Percentiles rank a stretch among this genome's conserved stretches.
These are phyloP conservation scores for Acrocyrtus sp. DNA, from an alignment of 2,888 invertebrate genomes.

Conservation along the genomic window DNA sequence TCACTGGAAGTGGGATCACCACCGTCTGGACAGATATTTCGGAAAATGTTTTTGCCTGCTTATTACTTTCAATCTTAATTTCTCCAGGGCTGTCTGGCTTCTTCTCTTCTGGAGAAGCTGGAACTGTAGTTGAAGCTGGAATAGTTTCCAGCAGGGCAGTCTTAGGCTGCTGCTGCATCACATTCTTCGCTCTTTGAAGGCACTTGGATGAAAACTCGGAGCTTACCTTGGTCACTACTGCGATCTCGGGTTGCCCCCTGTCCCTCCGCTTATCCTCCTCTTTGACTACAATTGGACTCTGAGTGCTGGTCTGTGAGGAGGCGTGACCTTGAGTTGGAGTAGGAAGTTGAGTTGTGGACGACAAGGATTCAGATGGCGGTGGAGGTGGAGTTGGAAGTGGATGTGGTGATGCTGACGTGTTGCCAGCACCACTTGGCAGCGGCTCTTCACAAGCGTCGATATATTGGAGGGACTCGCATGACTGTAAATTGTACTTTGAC, in stretches of 20 bases:
- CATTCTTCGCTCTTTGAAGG: background rate
- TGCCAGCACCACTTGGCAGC: background rate
- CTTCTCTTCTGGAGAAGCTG: too few relatives aligned
- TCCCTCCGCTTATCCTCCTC: too few relatives aligned
- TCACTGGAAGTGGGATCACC: too few relatives aligned
- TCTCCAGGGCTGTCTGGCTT: too few relatives aligned
- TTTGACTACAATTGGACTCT: too few relatives aligned
- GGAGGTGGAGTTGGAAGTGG: background rate
- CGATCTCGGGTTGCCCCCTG: too few relatives aligned
- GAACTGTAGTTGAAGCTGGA: too few relatives aligned
- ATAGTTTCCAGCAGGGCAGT: background rate
- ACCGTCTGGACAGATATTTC: too few relatives aligned
- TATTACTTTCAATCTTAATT: too few relatives aligned
- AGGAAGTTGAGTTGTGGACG: background rate
- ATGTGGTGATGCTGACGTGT: background rate
- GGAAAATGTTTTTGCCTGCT: too few relatives aligned
- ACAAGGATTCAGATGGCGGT: background rate
- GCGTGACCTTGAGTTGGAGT: background rate
- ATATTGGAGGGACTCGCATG: conserved; percentile 61
- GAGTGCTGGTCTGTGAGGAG: background rate
- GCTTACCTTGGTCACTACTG: too few relatives aligned
- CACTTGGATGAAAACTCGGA: background rate
- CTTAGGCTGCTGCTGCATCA: background rate
- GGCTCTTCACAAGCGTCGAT: conserved; percentile 38
- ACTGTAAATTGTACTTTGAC: conserved; percentile 63